Evolutionary conservation across 2,113 vertebrate species (phyloP).

Genomic region (Clarias batrachus): DNA sequence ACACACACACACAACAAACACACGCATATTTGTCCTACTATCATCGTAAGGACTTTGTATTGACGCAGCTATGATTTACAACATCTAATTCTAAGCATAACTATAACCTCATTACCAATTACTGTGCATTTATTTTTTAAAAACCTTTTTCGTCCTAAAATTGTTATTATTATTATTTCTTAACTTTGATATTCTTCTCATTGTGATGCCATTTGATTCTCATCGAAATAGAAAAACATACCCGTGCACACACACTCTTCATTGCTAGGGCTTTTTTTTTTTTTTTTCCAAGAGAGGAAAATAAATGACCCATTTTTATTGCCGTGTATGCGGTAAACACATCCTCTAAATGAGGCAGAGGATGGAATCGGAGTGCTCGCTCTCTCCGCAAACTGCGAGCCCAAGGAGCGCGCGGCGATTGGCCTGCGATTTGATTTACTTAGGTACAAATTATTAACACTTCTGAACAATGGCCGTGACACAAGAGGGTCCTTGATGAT

Average conservation of each 20-base stretch:
- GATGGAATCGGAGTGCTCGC: slow-evolving; percentile 31
- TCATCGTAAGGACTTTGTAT: background rate
- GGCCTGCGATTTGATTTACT: slow-evolving; percentile 51
- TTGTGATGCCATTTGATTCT: background rate
- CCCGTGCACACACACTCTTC: background rate
- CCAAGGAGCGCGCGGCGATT: background rate
- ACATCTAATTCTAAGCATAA: background rate
- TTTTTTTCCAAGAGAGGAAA: slow-evolving; percentile 46
- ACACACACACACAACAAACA: slow-evolving; percentile 25
- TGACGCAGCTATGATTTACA: too few relatives aligned
- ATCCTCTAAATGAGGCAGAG: slow-evolving; percentile 41
- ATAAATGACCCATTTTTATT: slow-evolving; percentile 61
- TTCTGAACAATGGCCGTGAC: slow-evolving; percentile 48
- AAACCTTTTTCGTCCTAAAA: background rate
- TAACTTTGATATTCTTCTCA: too few relatives aligned
- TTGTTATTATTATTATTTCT: too few relatives aligned
- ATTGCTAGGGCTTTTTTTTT: background rate
- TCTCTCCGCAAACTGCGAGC: slow-evolving; percentile 4
- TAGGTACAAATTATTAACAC: slow-evolving; percentile 58
- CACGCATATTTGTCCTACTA: background rate
- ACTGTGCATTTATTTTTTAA: background rate
- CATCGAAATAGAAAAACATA: background rate
- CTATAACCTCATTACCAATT: background rate
- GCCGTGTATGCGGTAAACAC: slow-evolving; percentile 50
- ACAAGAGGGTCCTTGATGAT: slow-evolving; percentile 52